Conservation (phyloP, 2,113 vertebrate genomes). For the Neofelis nebulosa region DNA sequence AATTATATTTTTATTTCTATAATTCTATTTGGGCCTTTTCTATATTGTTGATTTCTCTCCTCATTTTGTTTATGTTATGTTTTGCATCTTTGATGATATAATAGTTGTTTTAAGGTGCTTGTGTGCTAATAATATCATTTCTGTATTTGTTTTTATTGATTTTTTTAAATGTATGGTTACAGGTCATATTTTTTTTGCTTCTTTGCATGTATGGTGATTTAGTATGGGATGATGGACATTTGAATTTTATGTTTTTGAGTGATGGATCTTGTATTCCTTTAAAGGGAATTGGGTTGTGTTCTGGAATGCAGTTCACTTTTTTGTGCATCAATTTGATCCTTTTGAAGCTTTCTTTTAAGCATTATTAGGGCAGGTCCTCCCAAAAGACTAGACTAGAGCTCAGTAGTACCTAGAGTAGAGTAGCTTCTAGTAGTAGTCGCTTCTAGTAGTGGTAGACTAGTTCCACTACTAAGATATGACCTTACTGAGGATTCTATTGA, state of each 20-base stretch:
- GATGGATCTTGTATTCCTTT: neutral
- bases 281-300: neutral
- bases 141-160: neutral
- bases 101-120: neutral
- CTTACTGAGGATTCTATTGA: neutral
- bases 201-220: neutral
- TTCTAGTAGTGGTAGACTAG: neutral
- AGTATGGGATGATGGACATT: neutral
- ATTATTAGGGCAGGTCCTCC: neutral
- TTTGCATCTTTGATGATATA: neutral
- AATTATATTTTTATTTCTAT: neutral
- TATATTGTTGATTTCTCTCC: neutral
- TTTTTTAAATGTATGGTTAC: neutral
- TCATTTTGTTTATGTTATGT: neutral
- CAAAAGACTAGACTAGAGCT: neutral
- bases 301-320: neutral
- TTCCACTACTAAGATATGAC: neutral
- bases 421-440: neutral
- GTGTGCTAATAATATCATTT: neutral
- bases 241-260: conserved; percentile 9
- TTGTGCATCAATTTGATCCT: neutral
- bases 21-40: neutral
- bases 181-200: neutral
- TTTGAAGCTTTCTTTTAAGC: neutral
- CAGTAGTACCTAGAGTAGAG: neutral